Percentiles rank a stretch among this genome's conserved stretches.
Evolutionary conservation across 1,140 invertebrate species (phyloP).

Genomic region (Leptinotarsa texana): DNA sequence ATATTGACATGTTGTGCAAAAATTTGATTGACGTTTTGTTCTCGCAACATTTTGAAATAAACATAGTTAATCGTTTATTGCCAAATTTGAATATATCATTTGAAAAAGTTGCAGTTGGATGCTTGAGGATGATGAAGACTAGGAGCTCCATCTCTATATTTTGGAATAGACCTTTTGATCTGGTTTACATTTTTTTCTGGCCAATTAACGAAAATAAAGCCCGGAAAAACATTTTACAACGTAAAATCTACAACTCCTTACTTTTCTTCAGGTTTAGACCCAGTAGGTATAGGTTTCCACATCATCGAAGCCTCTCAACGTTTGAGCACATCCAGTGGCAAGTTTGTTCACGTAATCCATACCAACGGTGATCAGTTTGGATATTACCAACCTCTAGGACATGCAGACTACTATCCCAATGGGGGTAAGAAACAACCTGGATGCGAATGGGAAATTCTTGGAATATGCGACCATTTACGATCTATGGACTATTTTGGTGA

Average conservation of each 20-base stretch:
- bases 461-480: background rate
- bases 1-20: too few relatives aligned
- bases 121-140: too few relatives aligned
- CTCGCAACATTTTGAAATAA: too few relatives aligned
- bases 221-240: too few relatives aligned
- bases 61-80: too few relatives aligned
- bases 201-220: too few relatives aligned
- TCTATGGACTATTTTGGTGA: background rate
- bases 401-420: slow-evolving; percentile 14
- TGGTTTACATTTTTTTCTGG: too few relatives aligned
- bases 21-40: too few relatives aligned
- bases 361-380: background rate
- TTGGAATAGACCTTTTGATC: too few relatives aligned
- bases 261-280: slow-evolving; percentile 14
- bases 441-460: background rate
- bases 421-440: slow-evolving; percentile 13
- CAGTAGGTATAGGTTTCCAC: background rate
- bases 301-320: background rate
- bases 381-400: background rate
- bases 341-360: slow-evolving; percentile 11
- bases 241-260: background rate
- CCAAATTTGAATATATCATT: too few relatives aligned
- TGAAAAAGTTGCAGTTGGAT: too few relatives aligned
- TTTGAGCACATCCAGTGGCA: background rate
- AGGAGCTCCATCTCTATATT: too few relatives aligned